A percentile compares a stretch with the other conserved stretches of the same genome.
These are phyloP conservation scores for Nycteola revayana DNA, from an alignment of 2,888 invertebrate species.

Conservation along the genomic window DNA sequence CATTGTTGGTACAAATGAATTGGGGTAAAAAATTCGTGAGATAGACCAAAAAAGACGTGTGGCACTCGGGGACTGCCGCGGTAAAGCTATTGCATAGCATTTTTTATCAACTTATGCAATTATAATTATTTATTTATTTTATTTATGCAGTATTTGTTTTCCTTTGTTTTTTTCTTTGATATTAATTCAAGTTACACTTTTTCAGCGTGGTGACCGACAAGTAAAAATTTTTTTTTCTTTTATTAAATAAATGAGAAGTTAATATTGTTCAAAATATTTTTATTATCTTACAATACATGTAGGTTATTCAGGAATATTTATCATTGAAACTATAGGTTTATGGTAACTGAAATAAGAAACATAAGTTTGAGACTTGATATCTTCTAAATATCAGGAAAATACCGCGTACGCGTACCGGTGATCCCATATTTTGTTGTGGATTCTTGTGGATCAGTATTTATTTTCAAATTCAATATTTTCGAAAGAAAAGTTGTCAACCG, in stretches of 20 bases:
- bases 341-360: conserved; percentile 5
- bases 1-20: too few relatives aligned
- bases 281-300: conserved; percentile 8
- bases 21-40: too few relatives aligned
- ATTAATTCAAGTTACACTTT: conserved; percentile 9
- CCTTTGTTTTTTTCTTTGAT: background rate
- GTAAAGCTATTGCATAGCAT: conserved; percentile 1
- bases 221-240: conserved; percentile 5
- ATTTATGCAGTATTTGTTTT: background rate
- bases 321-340: conserved; percentile 7
- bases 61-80: background rate
- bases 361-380: conserved; percentile 19
- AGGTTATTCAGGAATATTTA: conserved; percentile 8
- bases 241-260: conserved; percentile 4
- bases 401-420: conserved; percentile 18
- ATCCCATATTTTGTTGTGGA: conserved; percentile 22
- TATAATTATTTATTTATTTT: background rate
- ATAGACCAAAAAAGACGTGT: background rate
- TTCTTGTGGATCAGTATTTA: conserved; percentile 8
- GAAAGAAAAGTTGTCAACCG: conserved; percentile 24
- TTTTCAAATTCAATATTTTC: conserved; percentile 25
- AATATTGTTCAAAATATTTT: conserved; percentile 4
- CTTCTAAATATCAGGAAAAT: conserved; percentile 10
- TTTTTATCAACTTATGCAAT: background rate
- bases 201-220: conserved; percentile 8